Conservation (phyloP, 1,140 invertebrate species). For the Drosophila nigrodunni region DNA sequence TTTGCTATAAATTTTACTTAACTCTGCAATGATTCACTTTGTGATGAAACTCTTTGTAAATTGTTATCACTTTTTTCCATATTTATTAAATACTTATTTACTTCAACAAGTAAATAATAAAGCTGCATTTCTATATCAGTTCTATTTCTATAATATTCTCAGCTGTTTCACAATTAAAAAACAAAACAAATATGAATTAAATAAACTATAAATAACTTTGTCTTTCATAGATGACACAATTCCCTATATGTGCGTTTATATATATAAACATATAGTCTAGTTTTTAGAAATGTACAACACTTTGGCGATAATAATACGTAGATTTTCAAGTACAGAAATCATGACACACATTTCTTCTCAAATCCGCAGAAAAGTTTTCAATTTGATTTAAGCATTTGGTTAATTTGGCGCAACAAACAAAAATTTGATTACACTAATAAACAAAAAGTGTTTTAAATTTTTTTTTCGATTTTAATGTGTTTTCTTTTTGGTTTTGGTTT, state of each 20-base stretch:
- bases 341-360: slow-evolving; percentile 8
- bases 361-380: slow-evolving; percentile 2
- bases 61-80: slow-evolving; percentile 6
- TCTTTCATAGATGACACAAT: slow-evolving; percentile 37
- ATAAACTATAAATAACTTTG: slow-evolving; percentile 25
- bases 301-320: slow-evolving; percentile 30
- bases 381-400: slow-evolving; percentile 18
- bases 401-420: slow-evolving; percentile 35
- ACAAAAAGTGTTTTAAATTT: slow-evolving; percentile 15
- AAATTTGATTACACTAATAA: slow-evolving; percentile 28
- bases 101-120: neutral
- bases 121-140: neutral
- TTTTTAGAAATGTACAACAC: neutral
- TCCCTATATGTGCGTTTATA: slow-evolving; percentile 10
- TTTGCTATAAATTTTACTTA: slow-evolving; percentile 25
- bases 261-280: neutral
- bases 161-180: slow-evolving; percentile 20
- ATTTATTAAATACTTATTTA: neutral
- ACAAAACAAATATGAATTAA: slow-evolving; percentile 17
- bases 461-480: slow-evolving; percentile 7
- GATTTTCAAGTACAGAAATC: slow-evolving; percentile 22
- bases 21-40: slow-evolving; percentile 26
- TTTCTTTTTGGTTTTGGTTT: no score
- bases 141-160: slow-evolving; percentile 3
- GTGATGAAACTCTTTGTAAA: slow-evolving; percentile 9